Evolutionary conservation across 2,797 vertebrate species (phyloP), one percentile per base, ranked within the genome.

Genomic region (Microtus obscurus): DNA sequence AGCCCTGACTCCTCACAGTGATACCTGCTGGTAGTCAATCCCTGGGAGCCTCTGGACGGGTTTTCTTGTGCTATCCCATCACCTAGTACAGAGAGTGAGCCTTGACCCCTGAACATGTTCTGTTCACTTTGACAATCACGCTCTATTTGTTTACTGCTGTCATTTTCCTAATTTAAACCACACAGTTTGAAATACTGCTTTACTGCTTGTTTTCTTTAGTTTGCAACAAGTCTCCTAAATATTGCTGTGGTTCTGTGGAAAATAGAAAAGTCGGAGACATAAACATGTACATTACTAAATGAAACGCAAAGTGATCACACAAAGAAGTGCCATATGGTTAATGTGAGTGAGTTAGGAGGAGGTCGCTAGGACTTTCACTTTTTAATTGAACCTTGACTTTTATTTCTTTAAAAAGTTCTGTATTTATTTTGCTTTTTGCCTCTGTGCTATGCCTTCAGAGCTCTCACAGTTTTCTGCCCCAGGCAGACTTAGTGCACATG

Each of bases 1-100:
- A 59, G 85, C 91, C 92, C 91, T 79, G 80, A 85, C 31, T 48
- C 93, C 94, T 96, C 63, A 61, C 40, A 82, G 92, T 90, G 56
- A 78, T 79, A 37, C 77, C 79, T 86, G 34, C 82, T 90, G 91
- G 43, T 83, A 82, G 71, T 87, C 89, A 78, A 86, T 89, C 43
- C 67, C 21, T 86, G 29, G 63, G 40, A 65, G 53, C 48, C 82
- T 93, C 48, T 27, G 80, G 67, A 59, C 31, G 90, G 73, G 79
- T 95, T 81, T 34, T 45, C 37, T 79, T 51, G 27, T 80, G 14
- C 45, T 91, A 34, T 73, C 59, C 14, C 61, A 9, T 83, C 21
- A 37, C 82, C 31, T 31, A 92, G 82, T 78, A 93, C 25, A 34
- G 63, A 92, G 59, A 48, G 23, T 78, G 56, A 87, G 82, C 78